Percentiles rank a stretch among this genome's conserved stretches.
These are phyloP conservation scores for Agrotis clavis DNA, from an alignment of 2,888 invertebrate genomes.

Conservation along the genomic window DNA sequence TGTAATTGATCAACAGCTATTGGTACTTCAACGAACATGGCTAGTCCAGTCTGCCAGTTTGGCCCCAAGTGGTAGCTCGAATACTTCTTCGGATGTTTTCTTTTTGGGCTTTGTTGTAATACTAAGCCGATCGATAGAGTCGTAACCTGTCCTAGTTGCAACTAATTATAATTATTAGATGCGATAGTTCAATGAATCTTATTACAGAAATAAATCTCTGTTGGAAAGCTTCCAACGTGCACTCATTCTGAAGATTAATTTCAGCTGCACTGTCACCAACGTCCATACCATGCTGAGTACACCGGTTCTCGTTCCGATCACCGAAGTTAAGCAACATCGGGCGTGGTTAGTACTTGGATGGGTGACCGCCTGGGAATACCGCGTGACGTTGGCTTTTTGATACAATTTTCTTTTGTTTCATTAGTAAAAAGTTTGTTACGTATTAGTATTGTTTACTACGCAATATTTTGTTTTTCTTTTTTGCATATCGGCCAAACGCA, in stretches of 20 bases:
- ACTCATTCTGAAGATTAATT: neutral
- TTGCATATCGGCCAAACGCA: no score
- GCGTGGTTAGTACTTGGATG: conserved; percentile 88
- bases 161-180: no score
- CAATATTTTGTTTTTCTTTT: no score
- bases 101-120: no score
- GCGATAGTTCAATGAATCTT: neutral
- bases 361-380: conserved; percentile 88
- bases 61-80: no score
- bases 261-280: conserved; percentile 12
- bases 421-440: neutral
- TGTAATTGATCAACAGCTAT: no score
- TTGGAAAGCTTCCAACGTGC: neutral
- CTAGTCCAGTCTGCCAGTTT: no score
- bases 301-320: conserved; percentile 78
- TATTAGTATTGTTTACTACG: neutral
- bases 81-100: no score
- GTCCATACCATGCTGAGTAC: conserved; percentile 43
- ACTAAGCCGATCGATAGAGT: no score
- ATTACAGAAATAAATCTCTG: neutral
- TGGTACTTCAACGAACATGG: no score
- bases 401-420: neutral
- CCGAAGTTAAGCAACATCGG: conserved; percentile 88
- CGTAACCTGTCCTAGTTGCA: no score
- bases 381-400: conserved; percentile 77